Percentiles rank a stretch among this genome's conserved stretches.
phyloP scores from a whole-genome alignment of 2,888 invertebrate species.

The Eubasilissa splendida region DNA sequence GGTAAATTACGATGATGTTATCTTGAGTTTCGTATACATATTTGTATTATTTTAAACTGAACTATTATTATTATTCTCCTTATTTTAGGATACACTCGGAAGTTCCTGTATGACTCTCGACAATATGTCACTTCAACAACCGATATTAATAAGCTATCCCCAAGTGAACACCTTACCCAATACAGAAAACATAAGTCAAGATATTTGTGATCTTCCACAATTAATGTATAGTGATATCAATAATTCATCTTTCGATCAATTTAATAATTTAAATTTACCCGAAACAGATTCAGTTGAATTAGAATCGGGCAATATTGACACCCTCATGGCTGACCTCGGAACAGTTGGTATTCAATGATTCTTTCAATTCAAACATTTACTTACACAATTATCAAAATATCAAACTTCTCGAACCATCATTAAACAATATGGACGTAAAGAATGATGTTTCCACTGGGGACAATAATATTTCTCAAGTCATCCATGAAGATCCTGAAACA shows the following conservation, averaged over 20 bases:
- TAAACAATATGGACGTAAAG: neutral
- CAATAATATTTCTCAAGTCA: neutral
- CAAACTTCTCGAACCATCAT: neutral
- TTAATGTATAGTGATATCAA: slow-evolving; percentile 5
- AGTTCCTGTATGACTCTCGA: slow-evolving; percentile 20
- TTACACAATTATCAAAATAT: neutral
- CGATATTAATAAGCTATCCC: slow-evolving; percentile 29
- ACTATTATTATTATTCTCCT: neutral
- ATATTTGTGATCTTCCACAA: slow-evolving; percentile 6
- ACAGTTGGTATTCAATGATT: slow-evolving; percentile 22
- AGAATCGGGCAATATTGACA: neutral
- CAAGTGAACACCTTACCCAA: slow-evolving; percentile 26
- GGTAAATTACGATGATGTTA: neutral
- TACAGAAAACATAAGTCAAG: slow-evolving; percentile 27
- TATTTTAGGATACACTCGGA: slow-evolving; percentile 37
- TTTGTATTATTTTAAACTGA: neutral
- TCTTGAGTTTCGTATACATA: neutral
- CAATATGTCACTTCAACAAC: slow-evolving; percentile 32
- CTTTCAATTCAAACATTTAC: slow-evolving; percentile 11
- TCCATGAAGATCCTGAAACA: neutral
- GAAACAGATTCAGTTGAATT: slow-evolving; percentile 2
- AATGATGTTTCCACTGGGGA: neutral
- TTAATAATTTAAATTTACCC: slow-evolving; percentile 1
- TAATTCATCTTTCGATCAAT: neutral
- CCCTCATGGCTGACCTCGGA: neutral